Evolutionary conservation across 2,113 vertebrate genomes (phyloP), one percentile per base, ranked within the genome.

Genomic region (Oenanthe melanoleuca): DNA sequence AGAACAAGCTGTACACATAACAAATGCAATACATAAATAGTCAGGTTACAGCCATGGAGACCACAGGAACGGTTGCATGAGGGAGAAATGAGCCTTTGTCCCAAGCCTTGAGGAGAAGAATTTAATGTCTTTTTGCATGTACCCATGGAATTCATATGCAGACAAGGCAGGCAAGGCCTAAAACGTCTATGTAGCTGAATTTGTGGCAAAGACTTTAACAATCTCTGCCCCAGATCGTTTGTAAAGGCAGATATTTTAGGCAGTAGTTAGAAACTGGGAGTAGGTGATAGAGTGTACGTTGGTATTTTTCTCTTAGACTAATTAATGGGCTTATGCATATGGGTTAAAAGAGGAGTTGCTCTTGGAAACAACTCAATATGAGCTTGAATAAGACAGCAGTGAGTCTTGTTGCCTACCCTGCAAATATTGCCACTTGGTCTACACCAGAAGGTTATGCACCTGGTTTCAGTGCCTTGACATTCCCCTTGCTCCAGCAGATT

Each of bases 141-240:
- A 37, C 2, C 10, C 3, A 0, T n/a, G 31, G 24, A 42, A 34
- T 38, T 78, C 29, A 18, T 14, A 12, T 19, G 16, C 3, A 8
- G 20, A 67, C 1, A 3, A 66, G 77, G 73, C 9, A 5, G 8
- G 1, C 34, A 63, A 59, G 56, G 21, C 55, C 9, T 45, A 45
- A 45, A 45, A 45, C 44, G 83, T 40, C 38, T 22, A 6, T 16
- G 6, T 50, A 53, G 37, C 17, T 53, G 31, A 22, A 7, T 55
- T 42, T 26, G 29, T 18, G 25, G 50, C 49, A 75, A 85, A 91
- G 16, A 25, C 25, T 0, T 0, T 57, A 80, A 53, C 29, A 49
- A 6, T 53, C n/a, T 65, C 49, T 53, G 50, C 1, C 0, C 9
- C 53, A 15, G 12, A 11, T 59, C 0, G 0, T 61, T 55, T 73